Evolutionary conservation across 2,888 invertebrate species (phyloP).

Genomic region (Drosophila buzzatii): DNA sequence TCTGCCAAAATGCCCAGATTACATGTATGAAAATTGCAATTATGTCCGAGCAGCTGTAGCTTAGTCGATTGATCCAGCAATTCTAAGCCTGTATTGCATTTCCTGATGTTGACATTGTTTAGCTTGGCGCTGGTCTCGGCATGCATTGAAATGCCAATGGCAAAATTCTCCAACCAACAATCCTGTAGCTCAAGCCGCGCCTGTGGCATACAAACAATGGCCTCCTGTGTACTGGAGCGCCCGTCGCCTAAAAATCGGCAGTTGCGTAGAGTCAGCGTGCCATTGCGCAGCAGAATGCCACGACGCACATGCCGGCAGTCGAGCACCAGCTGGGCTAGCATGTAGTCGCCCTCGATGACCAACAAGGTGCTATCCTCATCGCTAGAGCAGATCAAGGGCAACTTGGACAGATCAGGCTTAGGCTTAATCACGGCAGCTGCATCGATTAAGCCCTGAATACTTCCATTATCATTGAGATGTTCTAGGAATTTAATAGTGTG

Average conservation of each 20-base stretch:
- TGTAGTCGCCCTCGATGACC: slow-evolving; percentile 86
- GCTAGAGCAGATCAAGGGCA: slow-evolving; percentile 84
- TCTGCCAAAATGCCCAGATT: slow-evolving; percentile 86
- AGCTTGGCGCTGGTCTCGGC: slow-evolving; percentile 39
- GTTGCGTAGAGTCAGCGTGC: slow-evolving; percentile 85
- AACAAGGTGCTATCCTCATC: slow-evolving; percentile 86
- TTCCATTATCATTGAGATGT: slow-evolving; percentile 86
- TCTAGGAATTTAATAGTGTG: slow-evolving; percentile 86
- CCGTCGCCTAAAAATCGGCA: slow-evolving; percentile 86
- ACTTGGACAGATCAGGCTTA: slow-evolving; percentile 34
- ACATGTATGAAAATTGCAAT: slow-evolving; percentile 84
- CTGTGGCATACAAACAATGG: slow-evolving; percentile 86
- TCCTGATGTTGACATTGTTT: slow-evolving; percentile 42
- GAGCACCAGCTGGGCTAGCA: slow-evolving; percentile 87
- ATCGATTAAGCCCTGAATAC: slow-evolving; percentile 65
- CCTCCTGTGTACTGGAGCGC: slow-evolving; percentile 86
- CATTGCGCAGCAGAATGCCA: slow-evolving; percentile 86
- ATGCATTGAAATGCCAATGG: slow-evolving; percentile 86
- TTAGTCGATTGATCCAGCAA: slow-evolving; percentile 74
- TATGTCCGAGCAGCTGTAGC: slow-evolving; percentile 85
- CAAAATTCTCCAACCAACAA: slow-evolving; percentile 86
- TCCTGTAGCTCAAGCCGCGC: slow-evolving; percentile 85
- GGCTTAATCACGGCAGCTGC: slow-evolving; percentile 17
- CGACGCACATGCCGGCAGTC: slow-evolving; percentile 86
- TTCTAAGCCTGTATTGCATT: slow-evolving; percentile 67